Base-by-base conservation (phyloP, 2,797 vertebrate species). In the Anas bernieri region DNA sequence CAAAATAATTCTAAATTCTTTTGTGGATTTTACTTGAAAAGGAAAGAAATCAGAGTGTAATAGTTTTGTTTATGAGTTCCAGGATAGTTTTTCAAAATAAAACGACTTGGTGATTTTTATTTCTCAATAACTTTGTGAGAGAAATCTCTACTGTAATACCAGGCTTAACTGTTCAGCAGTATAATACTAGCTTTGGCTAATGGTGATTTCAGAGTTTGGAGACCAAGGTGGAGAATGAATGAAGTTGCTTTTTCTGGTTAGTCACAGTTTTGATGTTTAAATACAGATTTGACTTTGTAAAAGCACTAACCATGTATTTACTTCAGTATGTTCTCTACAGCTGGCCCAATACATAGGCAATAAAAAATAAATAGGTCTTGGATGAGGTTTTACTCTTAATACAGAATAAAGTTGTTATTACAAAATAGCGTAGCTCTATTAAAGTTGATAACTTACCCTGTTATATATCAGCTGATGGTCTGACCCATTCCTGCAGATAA, bases 251-350 rank as follows among this genome's bases (percentile, higher is more conserved):
- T 58, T 93, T 63, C 67, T 79, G 16, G 41, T 88, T 88, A 82
- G 92, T 88, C 63, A 70, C 80, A 82, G 83, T 30, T 90, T 88
- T 81, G 74, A 76, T 84, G 48, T 79, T 90, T 50, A 64, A 91
- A 62, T 62, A 63, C 10, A 86, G 64, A 52, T 73, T 6, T 59
- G 67, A 68, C 52, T 86, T 74, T 70, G n/a, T 50, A 85, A 93
- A 90, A 88, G 54, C 63, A 77, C 31, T 83, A 75, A 41, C 55
- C 10, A 41, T 72, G 41, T 87, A 11, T 89, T 92, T 87, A 61
- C 84, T 94, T 86, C 39, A 70, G 20, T 79, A 33, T 64, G 48
- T 54, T 91, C 58, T 66, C 54, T 66, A 55, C 41, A 62, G 56
- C 39, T 83, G 68, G 22, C 76, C 78, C 41, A 68, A 26, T 43